Percentiles rank a stretch among this genome's conserved stretches.
These are phyloP conservation scores for Eumeta japonica DNA, from an alignment of 1,140 invertebrate genomes.

Conservation along the genomic window DNA sequence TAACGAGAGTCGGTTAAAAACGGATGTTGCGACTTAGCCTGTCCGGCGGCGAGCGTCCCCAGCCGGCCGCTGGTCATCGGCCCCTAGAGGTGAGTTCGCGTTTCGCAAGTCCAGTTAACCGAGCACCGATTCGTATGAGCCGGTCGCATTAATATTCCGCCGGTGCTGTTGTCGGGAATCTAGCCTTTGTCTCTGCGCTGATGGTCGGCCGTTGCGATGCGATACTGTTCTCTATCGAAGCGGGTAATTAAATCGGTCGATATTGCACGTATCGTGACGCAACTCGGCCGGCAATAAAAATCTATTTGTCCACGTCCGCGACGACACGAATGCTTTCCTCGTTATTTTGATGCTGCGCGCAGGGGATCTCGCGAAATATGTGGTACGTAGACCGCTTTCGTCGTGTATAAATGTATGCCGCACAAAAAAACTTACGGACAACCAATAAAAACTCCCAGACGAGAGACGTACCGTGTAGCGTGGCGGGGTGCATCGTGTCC, in stretches of 20 bases:
- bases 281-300: neutral
- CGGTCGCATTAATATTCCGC: constrained; percentile 47
- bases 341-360: constrained; percentile 28
- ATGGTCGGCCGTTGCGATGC: constrained; percentile 8
- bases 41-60: no score
- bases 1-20: no score
- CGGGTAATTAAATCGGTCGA: neutral
- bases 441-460: constrained; percentile 52
- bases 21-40: no score
- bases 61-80: constrained; percentile 53
- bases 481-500: constrained; percentile 48
- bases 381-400: constrained; percentile 38
- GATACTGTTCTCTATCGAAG: neutral
- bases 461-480: constrained; percentile 49
- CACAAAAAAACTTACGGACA: constrained; percentile 49
- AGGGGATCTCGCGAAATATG: constrained; percentile 41
- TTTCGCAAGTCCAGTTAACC: constrained; percentile 50
- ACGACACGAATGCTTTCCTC: constrained; percentile 41
- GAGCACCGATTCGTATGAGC: constrained; percentile 21
- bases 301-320: neutral
- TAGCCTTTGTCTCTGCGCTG: constrained; percentile 25
- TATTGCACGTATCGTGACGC: no score
- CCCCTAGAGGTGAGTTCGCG: constrained; percentile 32
- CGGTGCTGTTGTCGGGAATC: constrained; percentile 34
- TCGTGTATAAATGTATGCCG: constrained; percentile 45